phyloP scores from a whole-genome alignment of 2,797 vertebrate species.

The Dipus sagitta region DNA sequence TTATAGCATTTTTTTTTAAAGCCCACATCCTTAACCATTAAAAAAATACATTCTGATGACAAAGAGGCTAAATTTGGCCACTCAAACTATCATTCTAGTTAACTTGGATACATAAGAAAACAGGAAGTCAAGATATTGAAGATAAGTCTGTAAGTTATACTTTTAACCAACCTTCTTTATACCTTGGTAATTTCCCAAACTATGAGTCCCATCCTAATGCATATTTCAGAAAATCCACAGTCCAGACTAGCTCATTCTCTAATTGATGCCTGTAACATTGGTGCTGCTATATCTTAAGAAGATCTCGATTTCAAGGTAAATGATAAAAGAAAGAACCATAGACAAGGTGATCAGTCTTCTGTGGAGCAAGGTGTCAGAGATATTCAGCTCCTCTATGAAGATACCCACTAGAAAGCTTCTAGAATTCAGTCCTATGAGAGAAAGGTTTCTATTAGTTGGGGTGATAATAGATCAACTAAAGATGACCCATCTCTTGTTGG shows the following conservation, averaged over 20 bases:
- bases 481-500: not conserved
- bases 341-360: not conserved
- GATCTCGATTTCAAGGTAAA: not conserved
- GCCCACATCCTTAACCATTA: not conserved
- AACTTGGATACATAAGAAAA: not conserved
- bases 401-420: not conserved
- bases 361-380: not conserved
- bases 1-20: not conserved
- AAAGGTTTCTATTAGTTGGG: not conserved
- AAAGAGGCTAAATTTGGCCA: not conserved
- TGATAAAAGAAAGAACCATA: not conserved
- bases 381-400: not conserved
- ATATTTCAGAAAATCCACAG: not conserved
- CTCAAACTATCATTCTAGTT: not conserved
- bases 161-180: not conserved
- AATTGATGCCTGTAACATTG: not conserved
- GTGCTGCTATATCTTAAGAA: not conserved
- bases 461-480: fast-evolving
- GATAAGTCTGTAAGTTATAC: not conserved
- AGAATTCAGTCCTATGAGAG: not conserved
- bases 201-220: not conserved
- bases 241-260: not conserved
- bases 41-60: slow-evolving; percentile 2
- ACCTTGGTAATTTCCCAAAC: not conserved
- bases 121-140: not conserved